These are phyloP conservation scores for Neodontobutis hainanensis DNA, from an alignment of 2,113 vertebrate species.

Conservation along the genomic window DNA sequence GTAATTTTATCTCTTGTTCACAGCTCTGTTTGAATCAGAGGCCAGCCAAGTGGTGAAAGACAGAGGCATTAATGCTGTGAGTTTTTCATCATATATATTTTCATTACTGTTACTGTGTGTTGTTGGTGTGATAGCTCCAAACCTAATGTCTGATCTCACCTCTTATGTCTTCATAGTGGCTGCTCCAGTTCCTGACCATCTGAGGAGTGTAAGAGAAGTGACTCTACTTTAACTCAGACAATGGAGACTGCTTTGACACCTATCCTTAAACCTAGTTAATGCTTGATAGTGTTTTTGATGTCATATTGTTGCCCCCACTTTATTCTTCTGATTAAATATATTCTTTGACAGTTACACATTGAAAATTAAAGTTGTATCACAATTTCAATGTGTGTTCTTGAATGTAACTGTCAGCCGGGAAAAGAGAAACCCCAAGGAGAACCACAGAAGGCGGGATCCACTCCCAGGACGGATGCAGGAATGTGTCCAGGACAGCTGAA, in stretches of 20 bases:
- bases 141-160: neutral
- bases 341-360: neutral
- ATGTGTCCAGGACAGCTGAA: no score
- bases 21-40: constrained; percentile 78
- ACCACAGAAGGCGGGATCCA: no score
- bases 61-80: constrained; percentile 78
- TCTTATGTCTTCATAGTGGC: constrained; percentile 68
- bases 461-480: no score
- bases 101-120: no score
- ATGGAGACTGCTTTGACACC: neutral
- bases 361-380: neutral
- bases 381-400: constrained; percentile 6
- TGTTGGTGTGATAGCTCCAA: no score
- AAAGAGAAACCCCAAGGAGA: no score
- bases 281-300: no score
- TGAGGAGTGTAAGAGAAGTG: constrained; percentile 46
- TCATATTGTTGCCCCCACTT: neutral
- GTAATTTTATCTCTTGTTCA: constrained; percentile 30
- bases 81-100: constrained; percentile 33
- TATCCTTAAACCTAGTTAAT: neutral
- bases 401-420: constrained; percentile 11
- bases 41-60: constrained; percentile 74
- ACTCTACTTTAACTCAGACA: constrained; percentile 3
- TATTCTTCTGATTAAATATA: neutral
- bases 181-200: constrained; percentile 73